Conservation (phyloP, 2,888 invertebrate genomes). For the Euphydryas editha region DNA sequence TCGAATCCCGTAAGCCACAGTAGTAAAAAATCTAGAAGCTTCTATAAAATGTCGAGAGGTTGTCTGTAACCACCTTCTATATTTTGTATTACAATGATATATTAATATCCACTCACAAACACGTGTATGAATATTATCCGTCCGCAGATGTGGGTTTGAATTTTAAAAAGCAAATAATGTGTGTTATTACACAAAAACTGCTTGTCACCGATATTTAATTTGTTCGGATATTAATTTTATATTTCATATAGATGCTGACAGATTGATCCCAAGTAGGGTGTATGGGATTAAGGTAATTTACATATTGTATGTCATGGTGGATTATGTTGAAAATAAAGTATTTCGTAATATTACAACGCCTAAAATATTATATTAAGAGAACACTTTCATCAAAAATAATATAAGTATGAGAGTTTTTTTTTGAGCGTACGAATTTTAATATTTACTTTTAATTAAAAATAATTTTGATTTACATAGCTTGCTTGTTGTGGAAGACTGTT, state of each 20-base stretch:
- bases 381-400: too few species aligned
- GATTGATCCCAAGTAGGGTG: not conserved
- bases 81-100: too few species aligned
- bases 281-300: not conserved
- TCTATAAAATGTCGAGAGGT: too few species aligned
- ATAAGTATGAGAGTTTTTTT: too few species aligned
- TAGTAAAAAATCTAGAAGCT: too few species aligned
- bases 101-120: too few species aligned
- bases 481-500: too few species aligned
- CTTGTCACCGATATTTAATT: conserved; percentile 25
- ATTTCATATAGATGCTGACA: conserved; percentile 21
- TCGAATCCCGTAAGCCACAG: too few species aligned
- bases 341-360: not conserved
- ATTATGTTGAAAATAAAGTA: conserved; percentile 3
- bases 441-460: too few species aligned
- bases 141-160: not conserved
- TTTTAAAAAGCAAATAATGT: not conserved
- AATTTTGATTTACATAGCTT: too few species aligned
- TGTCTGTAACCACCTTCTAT: too few species aligned
- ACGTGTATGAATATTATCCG: not conserved
- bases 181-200: conserved; percentile 16
- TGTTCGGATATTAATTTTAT: conserved; percentile 23
- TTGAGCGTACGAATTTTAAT: too few species aligned
- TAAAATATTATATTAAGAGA: not conserved
- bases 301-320: conserved; percentile 5